Percentiles rank a stretch among this genome's conserved stretches.
phyloP scores from a whole-genome alignment of 2,797 vertebrate genomes.

The Anabacerthia variegaticeps region DNA sequence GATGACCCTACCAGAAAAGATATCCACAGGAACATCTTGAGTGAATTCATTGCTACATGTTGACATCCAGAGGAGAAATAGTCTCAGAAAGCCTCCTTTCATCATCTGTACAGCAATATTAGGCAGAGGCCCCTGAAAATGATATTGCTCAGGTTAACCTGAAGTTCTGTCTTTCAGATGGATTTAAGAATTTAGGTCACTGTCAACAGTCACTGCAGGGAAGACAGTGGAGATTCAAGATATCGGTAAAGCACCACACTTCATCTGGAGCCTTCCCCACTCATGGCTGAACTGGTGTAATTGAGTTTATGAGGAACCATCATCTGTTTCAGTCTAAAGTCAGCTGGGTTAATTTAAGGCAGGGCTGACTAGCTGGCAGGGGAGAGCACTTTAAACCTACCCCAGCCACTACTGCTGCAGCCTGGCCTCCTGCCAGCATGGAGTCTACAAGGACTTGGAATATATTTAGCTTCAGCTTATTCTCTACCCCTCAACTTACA shows the following conservation, averaged over 20 bases:
- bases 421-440: neutral
- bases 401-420: conserved; percentile 24
- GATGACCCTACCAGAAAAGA: conserved; percentile 1
- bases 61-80: neutral
- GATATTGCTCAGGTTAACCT: neutral
- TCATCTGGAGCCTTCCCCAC: neutral
- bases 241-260: neutral
- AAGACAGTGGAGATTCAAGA: neutral
- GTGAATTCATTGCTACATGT: neutral
- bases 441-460: neutral
- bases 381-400: conserved; percentile 12
- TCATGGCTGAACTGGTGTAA: neutral
- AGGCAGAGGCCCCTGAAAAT: neutral
- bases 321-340: conserved; percentile 36
- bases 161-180: conserved; percentile 20
- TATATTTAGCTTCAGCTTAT: conserved; percentile 41
- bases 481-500: neutral
- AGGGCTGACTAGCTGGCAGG: conserved; percentile 38
- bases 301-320: conserved; percentile 23
- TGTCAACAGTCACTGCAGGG: conserved; percentile 25
- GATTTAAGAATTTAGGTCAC: conserved; percentile 34
- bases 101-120: neutral
- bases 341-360: conserved; percentile 55
- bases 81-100: conserved; percentile 35
- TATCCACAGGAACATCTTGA: conserved; percentile 14